Evolutionary conservation across 2,888 invertebrate species (phyloP), one percentile per base, ranked within the genome.

Genomic region (Drosophila sordidula): DNA sequence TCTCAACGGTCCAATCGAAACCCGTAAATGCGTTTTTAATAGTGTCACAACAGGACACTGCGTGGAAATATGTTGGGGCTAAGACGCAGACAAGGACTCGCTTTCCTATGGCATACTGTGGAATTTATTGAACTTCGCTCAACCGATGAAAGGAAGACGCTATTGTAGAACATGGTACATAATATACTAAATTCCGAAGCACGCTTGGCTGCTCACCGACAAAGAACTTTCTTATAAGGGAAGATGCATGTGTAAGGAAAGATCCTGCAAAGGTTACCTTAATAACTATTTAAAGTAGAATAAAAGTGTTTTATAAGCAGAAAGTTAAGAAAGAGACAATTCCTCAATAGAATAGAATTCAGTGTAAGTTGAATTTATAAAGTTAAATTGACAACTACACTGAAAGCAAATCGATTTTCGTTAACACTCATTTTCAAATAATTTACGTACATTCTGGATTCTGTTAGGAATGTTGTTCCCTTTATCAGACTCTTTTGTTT

Each of bases 1-100:
- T 32, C 36, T 47, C 58, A 38, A n/a, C 34, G 16, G 12, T 50
- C 58, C 66, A 55, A 47, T 56, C 52, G 49, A 41, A 41, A 56
- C 54, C 70, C 71, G 39, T 54, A 78, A 78, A 87, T 87, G 75
- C 61, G 57, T 58, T 54, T 86, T 86, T 85, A 87, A 87, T 87
- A 65, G 69, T 85, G 85, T 86, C 85, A 86, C 72, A 86, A 86
- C 78, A 87, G 72, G 39, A 61, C 51, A 29, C 59, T 5, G 34
- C 36, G 36, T 22, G 12, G 26, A 34, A 45, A 4, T 25, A 9
- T 46, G 16, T 2, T 42, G 18, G 66, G n/a, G 4, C n/a, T 25
- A 4, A 18, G 44, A 32, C 42, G 9, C 4, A 9, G 32, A 38
- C 39, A 64, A 38, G 29, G 22, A 11, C n/a, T 26, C 52, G 52